Percentiles rank a stretch among this genome's conserved stretches.
phyloP scores from a whole-genome alignment of 2,888 invertebrate genomes.

The Acanthopleura granulata region DNA sequence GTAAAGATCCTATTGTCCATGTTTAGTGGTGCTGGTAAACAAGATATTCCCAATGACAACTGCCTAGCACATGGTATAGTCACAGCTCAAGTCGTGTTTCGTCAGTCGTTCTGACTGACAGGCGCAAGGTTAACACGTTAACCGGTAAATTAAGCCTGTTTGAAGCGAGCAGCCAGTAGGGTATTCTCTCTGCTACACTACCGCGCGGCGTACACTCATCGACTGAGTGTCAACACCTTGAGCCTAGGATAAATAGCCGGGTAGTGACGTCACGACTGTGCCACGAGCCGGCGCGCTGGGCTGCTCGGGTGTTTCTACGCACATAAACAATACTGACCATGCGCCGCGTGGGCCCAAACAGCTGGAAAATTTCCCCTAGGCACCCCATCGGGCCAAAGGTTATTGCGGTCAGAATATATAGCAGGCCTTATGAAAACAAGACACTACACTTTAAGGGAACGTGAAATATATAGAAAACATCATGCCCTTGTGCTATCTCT shows the following conservation, averaged over 20 bases:
- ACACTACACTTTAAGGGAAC: no score
- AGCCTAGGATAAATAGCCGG: conserved; percentile 10
- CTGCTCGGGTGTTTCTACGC: conserved; percentile 5
- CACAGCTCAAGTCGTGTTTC: no score
- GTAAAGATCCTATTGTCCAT: conserved; percentile 11
- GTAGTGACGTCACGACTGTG: background rate
- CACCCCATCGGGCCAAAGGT: no score
- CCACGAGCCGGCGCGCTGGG: background rate
- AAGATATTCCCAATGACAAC: no score
- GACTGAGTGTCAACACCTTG: conserved; percentile 7
- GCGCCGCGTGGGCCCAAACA: no score
- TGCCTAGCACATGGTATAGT: no score
- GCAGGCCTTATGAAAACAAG: no score
- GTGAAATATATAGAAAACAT: no score
- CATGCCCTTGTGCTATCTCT: no score
- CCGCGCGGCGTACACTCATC: background rate
- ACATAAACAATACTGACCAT: background rate
- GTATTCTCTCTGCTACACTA: background rate
- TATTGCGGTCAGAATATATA: no score
- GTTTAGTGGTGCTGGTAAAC: background rate
- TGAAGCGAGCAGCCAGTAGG: background rate
- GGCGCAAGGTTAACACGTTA: background rate
- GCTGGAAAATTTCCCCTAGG: no score
- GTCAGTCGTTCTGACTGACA: no score
- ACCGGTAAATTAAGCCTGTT: background rate